Conservation (phyloP, 2,888 invertebrate species). For the Aelia acuminata region DNA sequence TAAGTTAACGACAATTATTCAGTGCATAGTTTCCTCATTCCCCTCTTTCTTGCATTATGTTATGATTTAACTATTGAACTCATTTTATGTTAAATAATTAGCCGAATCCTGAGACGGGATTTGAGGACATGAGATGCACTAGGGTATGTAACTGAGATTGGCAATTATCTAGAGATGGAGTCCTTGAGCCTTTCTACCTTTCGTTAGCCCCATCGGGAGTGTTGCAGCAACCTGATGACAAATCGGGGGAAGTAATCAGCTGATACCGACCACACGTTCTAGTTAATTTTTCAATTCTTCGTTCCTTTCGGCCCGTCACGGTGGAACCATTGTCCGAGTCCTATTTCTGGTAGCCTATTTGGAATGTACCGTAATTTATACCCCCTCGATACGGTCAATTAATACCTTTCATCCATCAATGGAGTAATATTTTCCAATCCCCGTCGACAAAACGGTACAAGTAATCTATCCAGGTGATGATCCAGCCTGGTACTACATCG, state of each 20-base stretch:
- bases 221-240: constrained; percentile 20
- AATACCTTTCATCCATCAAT: constrained; percentile 34
- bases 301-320: constrained; percentile 27
- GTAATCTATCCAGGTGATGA: background rate
- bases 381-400: constrained; percentile 37
- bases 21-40: too few relatives aligned
- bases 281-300: constrained; percentile 49
- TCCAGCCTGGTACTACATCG: background rate
- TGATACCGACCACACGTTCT: constrained; percentile 39
- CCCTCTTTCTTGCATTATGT: too few relatives aligned
- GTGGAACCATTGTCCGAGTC: constrained; percentile 33
- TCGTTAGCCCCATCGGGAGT: background rate
- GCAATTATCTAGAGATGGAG: constrained; percentile 41
- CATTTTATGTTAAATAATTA: too few relatives aligned
- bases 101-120: background rate
- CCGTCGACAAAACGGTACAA: constrained; percentile 42
- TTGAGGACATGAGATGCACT: background rate
- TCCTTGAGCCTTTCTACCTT: constrained; percentile 27
- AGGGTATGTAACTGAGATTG: constrained; percentile 37
- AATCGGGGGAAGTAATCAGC: constrained; percentile 46
- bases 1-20: too few relatives aligned
- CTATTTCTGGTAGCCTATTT: constrained; percentile 38
- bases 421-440: constrained; percentile 21
- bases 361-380: constrained; percentile 17
- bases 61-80: too few relatives aligned